Evolutionary conservation across 92 coral and sea anemone genomes (phyloP).

Genomic region (Meandrina meandrites): DNA sequence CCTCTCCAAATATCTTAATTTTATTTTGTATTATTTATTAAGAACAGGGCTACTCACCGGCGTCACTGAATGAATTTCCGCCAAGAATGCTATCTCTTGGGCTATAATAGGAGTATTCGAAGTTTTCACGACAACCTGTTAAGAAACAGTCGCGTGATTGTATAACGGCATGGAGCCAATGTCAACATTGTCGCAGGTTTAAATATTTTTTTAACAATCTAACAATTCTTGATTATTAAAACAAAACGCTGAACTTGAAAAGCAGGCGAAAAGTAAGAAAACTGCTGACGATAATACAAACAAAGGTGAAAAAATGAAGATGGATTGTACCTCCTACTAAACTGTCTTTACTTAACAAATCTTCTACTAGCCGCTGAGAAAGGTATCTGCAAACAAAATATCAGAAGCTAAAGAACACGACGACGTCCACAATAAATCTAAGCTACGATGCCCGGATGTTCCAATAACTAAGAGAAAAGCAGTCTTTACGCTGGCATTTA

Average conservation of each 20-base stretch:
- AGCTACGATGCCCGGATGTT: neutral
- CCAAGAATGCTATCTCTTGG: slow-evolving; percentile 6
- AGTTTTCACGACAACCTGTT: slow-evolving; percentile 25
- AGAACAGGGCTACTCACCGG: neutral
- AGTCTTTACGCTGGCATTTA: too few relatives aligned
- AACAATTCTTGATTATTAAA: neutral
- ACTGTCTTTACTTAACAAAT: slow-evolving; percentile 20
- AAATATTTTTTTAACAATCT: neutral
- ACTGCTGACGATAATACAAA: neutral
- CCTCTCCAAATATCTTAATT: too few relatives aligned
- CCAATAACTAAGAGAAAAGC: too few relatives aligned
- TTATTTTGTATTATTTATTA: too few relatives aligned
- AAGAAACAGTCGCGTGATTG: neutral
- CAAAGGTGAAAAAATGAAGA: neutral
- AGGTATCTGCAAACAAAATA: slow-evolving; percentile 39
- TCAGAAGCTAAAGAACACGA: neutral
- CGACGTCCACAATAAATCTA: neutral
- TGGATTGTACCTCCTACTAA: slow-evolving; percentile 21
- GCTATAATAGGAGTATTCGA: slow-evolving; percentile 9
- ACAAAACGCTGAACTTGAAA: neutral
- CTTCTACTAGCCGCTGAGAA: slow-evolving; percentile 62
- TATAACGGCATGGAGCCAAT: neutral
- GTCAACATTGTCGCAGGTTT: neutral
- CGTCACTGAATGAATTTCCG: neutral
- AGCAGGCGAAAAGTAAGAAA: neutral